phyloP scores from a whole-genome alignment of 2,113 vertebrate species.

The Leuciscus idus region DNA sequence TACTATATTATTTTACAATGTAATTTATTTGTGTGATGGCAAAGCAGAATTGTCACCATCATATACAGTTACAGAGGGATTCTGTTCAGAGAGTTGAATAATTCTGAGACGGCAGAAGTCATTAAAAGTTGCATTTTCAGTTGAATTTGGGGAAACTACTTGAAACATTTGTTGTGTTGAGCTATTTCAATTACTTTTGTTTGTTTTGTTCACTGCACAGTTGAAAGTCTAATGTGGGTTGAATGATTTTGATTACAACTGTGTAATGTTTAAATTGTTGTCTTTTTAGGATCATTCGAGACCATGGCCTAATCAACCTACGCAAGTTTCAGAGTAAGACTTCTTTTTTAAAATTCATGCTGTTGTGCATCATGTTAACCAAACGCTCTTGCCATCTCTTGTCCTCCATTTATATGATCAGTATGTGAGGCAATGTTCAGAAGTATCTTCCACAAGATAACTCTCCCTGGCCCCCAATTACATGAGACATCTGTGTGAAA shows the following conservation, averaged over 20 bases:
- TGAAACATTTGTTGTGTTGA: too few relatives aligned
- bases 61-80: too few relatives aligned
- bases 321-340: slow-evolving; percentile 97
- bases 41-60: neutral
- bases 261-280: slow-evolving; percentile 52
- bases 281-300: slow-evolving; percentile 91
- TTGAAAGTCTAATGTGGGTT: too few relatives aligned
- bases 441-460: neutral
- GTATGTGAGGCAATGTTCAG: neutral
- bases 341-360: neutral
- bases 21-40: neutral
- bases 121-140: too few relatives aligned
- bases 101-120: too few relatives aligned
- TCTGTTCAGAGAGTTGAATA: too few relatives aligned
- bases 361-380: neutral
- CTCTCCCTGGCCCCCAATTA: slow-evolving; percentile 51
- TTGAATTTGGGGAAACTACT: too few relatives aligned
- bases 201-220: too few relatives aligned
- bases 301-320: slow-evolving; percentile 97
- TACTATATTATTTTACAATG: neutral
- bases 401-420: neutral
- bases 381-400: neutral
- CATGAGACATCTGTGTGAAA: slow-evolving; percentile 15
- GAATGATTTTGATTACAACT: too few relatives aligned
- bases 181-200: too few relatives aligned